Evolutionary conservation across 2,888 invertebrate species (phyloP), one percentile per base, ranked within the genome.

Genomic region (Leucoma salicis): DNA sequence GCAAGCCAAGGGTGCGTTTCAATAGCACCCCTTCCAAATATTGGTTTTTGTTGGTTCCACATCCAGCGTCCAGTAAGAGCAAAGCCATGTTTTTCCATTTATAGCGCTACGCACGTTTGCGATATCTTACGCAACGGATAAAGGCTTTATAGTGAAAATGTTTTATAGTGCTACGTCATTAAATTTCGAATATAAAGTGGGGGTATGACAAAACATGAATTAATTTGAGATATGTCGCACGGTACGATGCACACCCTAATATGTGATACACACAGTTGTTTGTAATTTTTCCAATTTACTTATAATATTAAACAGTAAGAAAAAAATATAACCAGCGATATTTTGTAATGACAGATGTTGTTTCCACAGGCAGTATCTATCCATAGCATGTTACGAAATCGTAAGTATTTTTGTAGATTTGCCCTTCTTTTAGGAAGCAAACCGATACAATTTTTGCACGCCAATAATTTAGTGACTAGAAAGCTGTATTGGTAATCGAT

Each of bases 151-250:
- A 45, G 44, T 45, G 66, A 70, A 74, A 79, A 82, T 80, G 77
- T 76, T 82, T 77, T 81, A 84, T 82, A 84, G 81, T 80, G 83
- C 82, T 58, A 78, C 62, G 84, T 88, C 89, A 88, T 86, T 87
- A 86, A 78, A 70, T 72, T 72, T 69, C 75, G 83, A 82, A 85
- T 84, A 78, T 88, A 85, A 85, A 88, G 87, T 82, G 82, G 78
- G 82, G 81, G 82, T 83, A 87, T 86, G 88, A 88, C 89, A 88
- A 87, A 87, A 88, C 86, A 86, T 82, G 86, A 88, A 87, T 88
- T 87, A 88, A 87, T 89, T 87, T 88, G 76, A 78, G 84, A 85
- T 82, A 82, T 81, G 89, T 88, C 89, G 78, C 66, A 85, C 75
- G 88, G 79, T 82, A 75, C 82, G 77, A 68, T 87, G 88, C 67